phyloP scores from a whole-genome alignment of 2,888 invertebrate species.

The Slavum lentiscoides region DNA sequence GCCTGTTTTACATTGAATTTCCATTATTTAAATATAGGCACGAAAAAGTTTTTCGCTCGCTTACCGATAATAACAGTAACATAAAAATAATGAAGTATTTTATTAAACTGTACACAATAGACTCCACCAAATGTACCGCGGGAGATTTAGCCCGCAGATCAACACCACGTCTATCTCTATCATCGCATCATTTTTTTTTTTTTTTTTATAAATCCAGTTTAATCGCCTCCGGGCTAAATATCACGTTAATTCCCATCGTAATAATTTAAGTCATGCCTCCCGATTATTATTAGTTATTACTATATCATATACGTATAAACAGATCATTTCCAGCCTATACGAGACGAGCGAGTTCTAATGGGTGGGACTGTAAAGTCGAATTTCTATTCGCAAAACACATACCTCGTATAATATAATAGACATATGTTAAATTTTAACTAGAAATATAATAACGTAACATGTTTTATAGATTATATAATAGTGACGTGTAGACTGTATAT shows the following conservation, averaged over 20 bases:
- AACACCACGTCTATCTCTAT: not conserved
- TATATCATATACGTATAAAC: not conserved
- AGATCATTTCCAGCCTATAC: slow-evolving; percentile 18
- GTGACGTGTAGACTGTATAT: not conserved
- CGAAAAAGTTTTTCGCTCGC: not conserved
- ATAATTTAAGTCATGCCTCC: not conserved
- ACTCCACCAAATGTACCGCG: not conserved
- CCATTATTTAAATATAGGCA: not conserved
- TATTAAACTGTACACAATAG: not conserved
- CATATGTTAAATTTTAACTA: slow-evolving; percentile 13
- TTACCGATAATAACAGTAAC: not conserved
- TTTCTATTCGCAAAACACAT: not conserved
- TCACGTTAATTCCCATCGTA: slow-evolving; percentile 19
- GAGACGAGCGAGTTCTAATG: not conserved
- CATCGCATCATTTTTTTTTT: not conserved
- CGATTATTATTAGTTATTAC: slow-evolving; percentile 1
- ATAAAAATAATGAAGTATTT: not conserved
- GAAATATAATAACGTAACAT: not conserved
- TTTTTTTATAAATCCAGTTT: slow-evolving; percentile 24
- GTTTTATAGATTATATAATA: not conserved
- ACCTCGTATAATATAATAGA: not conserved
- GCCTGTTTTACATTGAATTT: too few relatives aligned
- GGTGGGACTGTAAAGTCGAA: not conserved
- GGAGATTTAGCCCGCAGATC: not conserved
- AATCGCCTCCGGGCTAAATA: not conserved